phyloP scores from a whole-genome alignment of 2,113 vertebrate species.

The Nycticebus coucang region DNA sequence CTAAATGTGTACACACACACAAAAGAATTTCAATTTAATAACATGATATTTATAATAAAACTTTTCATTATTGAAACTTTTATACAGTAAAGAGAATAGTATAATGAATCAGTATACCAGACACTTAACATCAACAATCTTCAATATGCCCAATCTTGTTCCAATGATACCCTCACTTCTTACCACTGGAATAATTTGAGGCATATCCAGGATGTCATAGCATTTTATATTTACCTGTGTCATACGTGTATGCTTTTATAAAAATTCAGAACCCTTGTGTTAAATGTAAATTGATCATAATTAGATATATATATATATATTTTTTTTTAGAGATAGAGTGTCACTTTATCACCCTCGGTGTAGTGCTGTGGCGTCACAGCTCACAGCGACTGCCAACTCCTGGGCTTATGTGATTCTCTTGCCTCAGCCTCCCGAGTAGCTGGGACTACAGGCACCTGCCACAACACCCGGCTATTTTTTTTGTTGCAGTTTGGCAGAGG shows the following conservation, averaged over 20 bases:
- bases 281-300: background rate
- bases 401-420: too few species aligned
- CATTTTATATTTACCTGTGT: slow-evolving; percentile 36
- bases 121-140: background rate
- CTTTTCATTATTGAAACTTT: background rate
- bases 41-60: background rate
- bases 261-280: background rate
- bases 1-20: too few species aligned
- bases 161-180: background rate
- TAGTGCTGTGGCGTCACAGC: too few species aligned
- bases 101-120: background rate
- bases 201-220: background rate
- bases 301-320: background rate
- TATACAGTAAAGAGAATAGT: background rate
- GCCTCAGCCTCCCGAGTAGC: too few species aligned
- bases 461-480: too few species aligned
- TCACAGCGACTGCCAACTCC: too few species aligned
- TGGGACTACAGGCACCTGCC: too few species aligned
- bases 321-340: too few species aligned
- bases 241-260: background rate
- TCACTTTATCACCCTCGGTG: too few species aligned
- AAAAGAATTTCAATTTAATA: slow-evolving; percentile 10
- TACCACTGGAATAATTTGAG: slow-evolving; percentile 5
- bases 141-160: background rate
- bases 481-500: too few species aligned